Evolutionary conservation across 2,797 vertebrate species (phyloP).

Genomic region (Spondyliosoma cantharus): DNA sequence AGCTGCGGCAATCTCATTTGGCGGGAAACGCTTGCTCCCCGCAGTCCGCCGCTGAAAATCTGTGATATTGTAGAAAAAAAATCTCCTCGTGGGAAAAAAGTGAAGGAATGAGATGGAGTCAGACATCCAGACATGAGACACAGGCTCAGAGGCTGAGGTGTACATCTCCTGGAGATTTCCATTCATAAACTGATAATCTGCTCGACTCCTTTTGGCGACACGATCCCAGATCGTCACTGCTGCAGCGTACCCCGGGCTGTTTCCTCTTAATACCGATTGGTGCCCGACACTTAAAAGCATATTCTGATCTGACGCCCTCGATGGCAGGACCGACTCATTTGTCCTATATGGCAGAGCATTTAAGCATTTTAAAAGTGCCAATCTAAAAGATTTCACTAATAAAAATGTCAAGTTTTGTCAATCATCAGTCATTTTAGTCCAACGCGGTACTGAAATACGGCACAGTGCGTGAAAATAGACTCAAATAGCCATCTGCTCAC

Average conservation of each 20-base stretch:
- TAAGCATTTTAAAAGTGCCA: neutral
- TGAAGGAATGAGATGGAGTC: neutral
- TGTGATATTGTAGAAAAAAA: constrained; percentile 39
- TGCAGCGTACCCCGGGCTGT: too few relatives aligned
- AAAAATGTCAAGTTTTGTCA: neutral
- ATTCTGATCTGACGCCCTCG: neutral
- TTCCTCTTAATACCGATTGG: neutral
- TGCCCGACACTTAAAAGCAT: neutral
- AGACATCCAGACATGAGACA: constrained; percentile 6
- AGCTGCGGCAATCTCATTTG: constrained; percentile 63
- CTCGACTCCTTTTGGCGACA: neutral
- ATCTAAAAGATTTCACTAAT: neutral
- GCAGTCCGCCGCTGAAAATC: constrained; percentile 26
- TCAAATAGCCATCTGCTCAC: neutral
- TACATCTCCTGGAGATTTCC: constrained; percentile 1
- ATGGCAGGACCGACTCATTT: neutral
- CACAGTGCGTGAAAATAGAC: too few relatives aligned
- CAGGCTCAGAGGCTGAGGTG: neutral
- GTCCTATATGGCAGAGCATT: too few relatives aligned
- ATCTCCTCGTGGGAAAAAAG: neutral
- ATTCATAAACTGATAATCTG: constrained; percentile 4
- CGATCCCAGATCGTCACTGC: neutral
- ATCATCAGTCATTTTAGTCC: neutral
- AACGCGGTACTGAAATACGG: too few relatives aligned
- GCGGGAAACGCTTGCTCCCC: constrained; percentile 39